These are phyloP conservation scores for Macroglossus sobrinus DNA, from an alignment of 2,113 vertebrate species.

Conservation along the genomic window DNA sequence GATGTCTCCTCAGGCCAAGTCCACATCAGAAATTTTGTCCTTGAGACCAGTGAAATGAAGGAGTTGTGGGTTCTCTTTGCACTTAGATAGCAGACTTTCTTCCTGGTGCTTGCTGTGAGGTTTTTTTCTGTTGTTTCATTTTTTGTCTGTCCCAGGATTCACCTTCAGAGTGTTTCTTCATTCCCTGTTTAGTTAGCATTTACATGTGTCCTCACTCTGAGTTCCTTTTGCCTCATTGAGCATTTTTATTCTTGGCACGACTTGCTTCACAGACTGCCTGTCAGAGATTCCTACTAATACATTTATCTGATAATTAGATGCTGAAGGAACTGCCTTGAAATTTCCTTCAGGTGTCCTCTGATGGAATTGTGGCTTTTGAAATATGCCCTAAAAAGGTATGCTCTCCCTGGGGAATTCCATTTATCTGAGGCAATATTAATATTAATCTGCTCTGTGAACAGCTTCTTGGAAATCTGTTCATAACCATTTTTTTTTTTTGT, in stretches of 20 bases:
- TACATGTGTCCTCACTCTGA: not conserved
- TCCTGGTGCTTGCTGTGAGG: not conserved
- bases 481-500: not conserved
- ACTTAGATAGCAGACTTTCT: not conserved
- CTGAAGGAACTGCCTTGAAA: not conserved
- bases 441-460: not conserved
- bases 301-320: not conserved
- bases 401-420: not conserved
- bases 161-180: not conserved
- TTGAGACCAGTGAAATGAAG: not conserved
- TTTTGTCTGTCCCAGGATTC: not conserved
- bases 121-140: not conserved
- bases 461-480: not conserved
- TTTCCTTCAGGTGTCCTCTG: not conserved
- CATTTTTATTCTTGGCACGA: not conserved
- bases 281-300: not conserved
- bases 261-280: not conserved
- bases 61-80: not conserved
- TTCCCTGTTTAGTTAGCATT: not conserved
- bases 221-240: not conserved
- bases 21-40: not conserved
- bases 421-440: not conserved
- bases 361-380: slow-evolving; percentile 32
- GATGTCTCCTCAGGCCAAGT: not conserved
- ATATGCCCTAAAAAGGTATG: not conserved